Base-by-base conservation (phyloP, 2,113 vertebrate genomes). In the Pitta sordida region DNA sequence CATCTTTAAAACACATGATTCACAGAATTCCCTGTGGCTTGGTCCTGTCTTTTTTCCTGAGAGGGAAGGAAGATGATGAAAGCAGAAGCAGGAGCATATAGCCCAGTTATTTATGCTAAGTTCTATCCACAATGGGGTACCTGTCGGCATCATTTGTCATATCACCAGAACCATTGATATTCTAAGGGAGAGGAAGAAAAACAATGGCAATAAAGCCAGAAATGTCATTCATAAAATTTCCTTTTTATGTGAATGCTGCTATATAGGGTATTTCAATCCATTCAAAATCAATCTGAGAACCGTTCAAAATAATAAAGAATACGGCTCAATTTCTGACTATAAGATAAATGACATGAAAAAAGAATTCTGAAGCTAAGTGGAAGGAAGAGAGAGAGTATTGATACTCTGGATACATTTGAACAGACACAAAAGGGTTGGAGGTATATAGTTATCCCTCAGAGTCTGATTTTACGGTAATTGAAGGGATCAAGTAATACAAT, bases 231-330 rank as follows among this genome's bases (percentile, higher is more conserved):
- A 84, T 86, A 87, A 94, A 84, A 89, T 79, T 71, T 86, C 34
- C 29, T 60, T 92, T 91, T 90, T 55, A 62, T 58, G 34, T 32
- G 44, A 24, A 70, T 81, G 58, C 37, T 91, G 55, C 69, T 82
- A 91, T 83, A 76, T 59, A 83, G 53, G 52, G n/a, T 80, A 92
- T 87, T 94, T 91, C 88, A 80, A 48, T 68, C 36, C 32, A 46
- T 70, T 89, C 90, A 91, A 77, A 91, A 90, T 64, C 86, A 79
- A 58, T 94, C 67, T 4, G 5, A 79, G 53, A 87, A 56, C 65
- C 55, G 78, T 73, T 74, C 83, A 84, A 92, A 95, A 88, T 62
- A 92, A 75, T 91, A 89, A 90, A 87, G 70, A 88, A 89, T 87
- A 81, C 21, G 29, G 62, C 43, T 76, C 48, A 30, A 86, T 69